Conservation (phyloP, 1,140 invertebrate species). For the Hermatobates lingyangjiaoensis region DNA sequence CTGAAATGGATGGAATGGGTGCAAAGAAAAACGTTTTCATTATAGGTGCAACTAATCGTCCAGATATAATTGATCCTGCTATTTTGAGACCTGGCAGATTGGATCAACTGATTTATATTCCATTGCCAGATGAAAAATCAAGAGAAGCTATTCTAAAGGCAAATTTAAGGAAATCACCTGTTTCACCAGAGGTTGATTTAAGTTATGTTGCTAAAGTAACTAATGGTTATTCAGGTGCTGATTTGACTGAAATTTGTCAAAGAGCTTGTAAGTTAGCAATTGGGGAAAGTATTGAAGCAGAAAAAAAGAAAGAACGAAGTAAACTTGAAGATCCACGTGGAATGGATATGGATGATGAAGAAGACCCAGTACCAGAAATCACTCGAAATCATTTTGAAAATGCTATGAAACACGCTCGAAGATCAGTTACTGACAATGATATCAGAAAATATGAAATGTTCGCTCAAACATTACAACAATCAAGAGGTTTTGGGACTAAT, state of each 20-base stretch:
- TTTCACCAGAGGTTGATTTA: constrained; percentile 86
- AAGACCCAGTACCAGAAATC: constrained; percentile 96
- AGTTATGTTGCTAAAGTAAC: constrained; percentile 64
- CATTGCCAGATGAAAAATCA: constrained; percentile 94
- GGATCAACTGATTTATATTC: constrained; percentile 99
- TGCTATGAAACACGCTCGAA: constrained; percentile 95
- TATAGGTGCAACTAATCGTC: constrained; percentile 66
- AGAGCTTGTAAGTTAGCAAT: constrained; percentile 96
- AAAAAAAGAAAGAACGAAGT: constrained; percentile 24
- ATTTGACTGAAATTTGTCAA: constrained; percentile 97
- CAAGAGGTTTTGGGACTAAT: constrained; percentile 93
- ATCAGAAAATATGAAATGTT: constrained; percentile 99
- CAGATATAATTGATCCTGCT: constrained; percentile 69
- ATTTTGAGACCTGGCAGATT: constrained; percentile 93
- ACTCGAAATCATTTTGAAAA: constrained; percentile 94
- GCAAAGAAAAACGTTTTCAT: constrained; percentile 99
- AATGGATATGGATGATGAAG: constrained; percentile 71
- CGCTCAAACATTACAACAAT: constrained; percentile 96
- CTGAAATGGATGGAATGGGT: constrained; percentile 99
- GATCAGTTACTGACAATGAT: constrained; percentile 99
- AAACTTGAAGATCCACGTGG: not conserved
- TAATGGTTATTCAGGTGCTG: constrained; percentile 93
- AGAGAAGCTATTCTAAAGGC: constrained; percentile 86
- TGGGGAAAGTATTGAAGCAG: constrained; percentile 87
- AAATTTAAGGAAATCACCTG: constrained; percentile 89